Conservation (phyloP, 2,113 vertebrate genomes). For the Struthidea cinerea region DNA sequence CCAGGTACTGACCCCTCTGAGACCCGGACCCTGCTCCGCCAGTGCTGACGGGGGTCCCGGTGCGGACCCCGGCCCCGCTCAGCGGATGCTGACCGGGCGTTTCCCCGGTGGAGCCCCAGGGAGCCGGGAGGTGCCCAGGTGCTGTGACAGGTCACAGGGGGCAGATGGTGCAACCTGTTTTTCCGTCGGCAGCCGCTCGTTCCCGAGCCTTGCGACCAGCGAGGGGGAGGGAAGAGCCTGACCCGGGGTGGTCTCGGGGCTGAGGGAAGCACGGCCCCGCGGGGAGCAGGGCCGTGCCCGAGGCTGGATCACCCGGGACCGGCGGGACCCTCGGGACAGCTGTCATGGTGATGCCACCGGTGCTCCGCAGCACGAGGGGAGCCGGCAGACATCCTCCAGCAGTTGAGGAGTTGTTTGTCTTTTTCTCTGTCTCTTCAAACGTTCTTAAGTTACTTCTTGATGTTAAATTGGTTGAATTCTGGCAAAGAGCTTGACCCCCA, state of each 20-base stretch:
- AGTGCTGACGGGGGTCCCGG: background rate
- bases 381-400: fast-evolving
- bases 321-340: fast-evolving
- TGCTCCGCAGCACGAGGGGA: fast-evolving
- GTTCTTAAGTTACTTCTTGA: background rate
- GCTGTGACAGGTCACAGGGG: background rate
- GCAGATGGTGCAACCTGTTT: background rate
- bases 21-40: background rate
- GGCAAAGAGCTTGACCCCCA: background rate
- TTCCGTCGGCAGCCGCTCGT: background rate
- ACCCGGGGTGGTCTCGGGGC: background rate
- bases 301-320: fast-evolving
- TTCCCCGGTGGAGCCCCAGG: background rate
- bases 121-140: background rate
- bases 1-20: background rate
- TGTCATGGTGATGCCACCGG: fast-evolving
- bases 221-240: too few species aligned
- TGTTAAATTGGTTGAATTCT: background rate
- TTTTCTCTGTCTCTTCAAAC: background rate
- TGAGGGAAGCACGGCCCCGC: background rate
- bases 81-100: background rate
- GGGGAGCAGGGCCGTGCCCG: background rate
- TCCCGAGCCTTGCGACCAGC: background rate
- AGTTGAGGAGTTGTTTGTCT: background rate
- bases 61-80: background rate